These are phyloP conservation scores for Chlorospingus semifuscus DNA, from an alignment of 2,797 vertebrate genomes.

Conservation along the genomic window DNA sequence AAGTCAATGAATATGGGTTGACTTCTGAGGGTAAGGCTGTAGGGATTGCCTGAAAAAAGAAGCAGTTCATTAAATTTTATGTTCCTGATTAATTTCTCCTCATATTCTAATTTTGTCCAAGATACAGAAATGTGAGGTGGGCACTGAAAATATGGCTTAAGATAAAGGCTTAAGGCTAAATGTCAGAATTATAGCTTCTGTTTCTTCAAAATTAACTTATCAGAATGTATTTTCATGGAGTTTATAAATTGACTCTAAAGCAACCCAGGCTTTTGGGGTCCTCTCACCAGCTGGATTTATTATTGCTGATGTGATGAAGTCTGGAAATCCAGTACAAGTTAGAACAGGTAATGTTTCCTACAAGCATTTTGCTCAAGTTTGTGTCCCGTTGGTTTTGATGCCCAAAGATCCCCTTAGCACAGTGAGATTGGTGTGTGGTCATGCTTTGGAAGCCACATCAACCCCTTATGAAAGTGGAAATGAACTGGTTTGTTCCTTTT, in stretches of 20 bases:
- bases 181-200: background rate
- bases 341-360: background rate
- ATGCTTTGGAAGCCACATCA: background rate
- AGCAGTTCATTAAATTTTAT: conserved; percentile 8
- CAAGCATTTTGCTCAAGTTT: background rate
- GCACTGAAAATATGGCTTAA: background rate
- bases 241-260: background rate
- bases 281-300: background rate
- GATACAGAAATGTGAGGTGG: background rate
- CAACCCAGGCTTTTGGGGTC: background rate
- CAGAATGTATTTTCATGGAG: background rate
- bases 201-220: background rate
- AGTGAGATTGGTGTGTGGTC: background rate
- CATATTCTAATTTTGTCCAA: background rate
- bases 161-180: background rate
- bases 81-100: background rate
- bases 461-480: background rate
- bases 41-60: background rate
- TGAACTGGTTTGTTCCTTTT: background rate
- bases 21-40: background rate
- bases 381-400: background rate
- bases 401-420: background rate
- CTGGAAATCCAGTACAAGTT: background rate
- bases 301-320: background rate
- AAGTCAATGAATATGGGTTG: background rate